These are phyloP conservation scores for Lycaena phlaeas DNA, from an alignment of 2,888 invertebrate genomes.

Conservation along the genomic window DNA sequence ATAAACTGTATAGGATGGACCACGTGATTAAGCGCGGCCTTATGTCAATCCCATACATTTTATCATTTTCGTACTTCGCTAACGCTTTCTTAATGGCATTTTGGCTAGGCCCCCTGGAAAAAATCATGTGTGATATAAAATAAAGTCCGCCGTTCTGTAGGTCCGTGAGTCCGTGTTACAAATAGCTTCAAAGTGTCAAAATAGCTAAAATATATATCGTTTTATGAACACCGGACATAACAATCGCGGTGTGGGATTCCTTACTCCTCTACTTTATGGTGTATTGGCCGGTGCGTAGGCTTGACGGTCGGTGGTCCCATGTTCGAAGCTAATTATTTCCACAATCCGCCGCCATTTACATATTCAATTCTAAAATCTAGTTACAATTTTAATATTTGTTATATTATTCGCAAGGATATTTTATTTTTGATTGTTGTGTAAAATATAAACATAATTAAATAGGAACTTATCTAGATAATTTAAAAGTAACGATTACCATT, in stretches of 20 bases:
- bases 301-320: slow-evolving; percentile 43
- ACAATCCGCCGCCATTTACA: slow-evolving; percentile 17
- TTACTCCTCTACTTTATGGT: slow-evolving; percentile 59
- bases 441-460: too few relatives aligned
- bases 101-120: too few relatives aligned
- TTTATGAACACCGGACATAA: slow-evolving; percentile 66
- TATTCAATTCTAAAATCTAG: slow-evolving; percentile 3
- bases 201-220: slow-evolving; percentile 67
- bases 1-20: too few relatives aligned
- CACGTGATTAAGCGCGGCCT: too few relatives aligned
- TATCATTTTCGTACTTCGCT: too few relatives aligned
- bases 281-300: slow-evolving; percentile 48
- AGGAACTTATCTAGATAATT: too few relatives aligned
- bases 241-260: slow-evolving; percentile 67
- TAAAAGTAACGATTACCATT: too few relatives aligned
- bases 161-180: slow-evolving; percentile 43
- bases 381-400: not conserved
- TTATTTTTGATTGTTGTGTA: too few relatives aligned
- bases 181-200: slow-evolving; percentile 68
- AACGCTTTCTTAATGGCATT: too few relatives aligned
- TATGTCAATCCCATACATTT: too few relatives aligned
- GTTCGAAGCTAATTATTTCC: slow-evolving; percentile 38
- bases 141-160: slow-evolving; percentile 7
- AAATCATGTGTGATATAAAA: too few relatives aligned
- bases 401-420: too few relatives aligned